These are phyloP conservation scores for Hemistola chrysoprasaria DNA, from an alignment of 2,888 invertebrate genomes.

Conservation along the genomic window DNA sequence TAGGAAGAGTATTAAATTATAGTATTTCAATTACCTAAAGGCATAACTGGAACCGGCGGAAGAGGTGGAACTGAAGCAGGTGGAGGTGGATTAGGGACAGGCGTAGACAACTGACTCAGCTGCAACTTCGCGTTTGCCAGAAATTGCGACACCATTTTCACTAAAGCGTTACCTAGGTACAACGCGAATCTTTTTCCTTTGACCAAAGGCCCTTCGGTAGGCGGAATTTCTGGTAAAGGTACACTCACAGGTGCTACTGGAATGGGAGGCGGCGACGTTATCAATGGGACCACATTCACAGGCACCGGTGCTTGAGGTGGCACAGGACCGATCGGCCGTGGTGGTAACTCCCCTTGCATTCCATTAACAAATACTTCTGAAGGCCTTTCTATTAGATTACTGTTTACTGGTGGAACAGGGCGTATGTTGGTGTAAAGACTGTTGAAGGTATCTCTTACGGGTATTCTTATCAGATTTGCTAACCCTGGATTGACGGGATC, in stretches of 20 bases:
- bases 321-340: slow-evolving; percentile 7
- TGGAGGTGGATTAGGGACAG: slow-evolving; percentile 15
- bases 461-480: slow-evolving; percentile 9
- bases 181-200: slow-evolving; percentile 51
- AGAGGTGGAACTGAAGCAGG: no score
- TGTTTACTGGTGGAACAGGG: slow-evolving; percentile 1
- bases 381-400: slow-evolving; percentile 2
- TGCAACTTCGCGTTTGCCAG: slow-evolving; percentile 48
- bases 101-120: slow-evolving; percentile 45
- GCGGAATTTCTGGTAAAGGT: slow-evolving; percentile 10
- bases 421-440: slow-evolving; percentile 10
- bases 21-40: no score
- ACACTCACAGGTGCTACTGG: background rate
- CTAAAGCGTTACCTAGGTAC: slow-evolving; percentile 58
- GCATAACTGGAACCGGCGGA: no score
- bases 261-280: slow-evolving; percentile 5
- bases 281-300: slow-evolving; percentile 5
- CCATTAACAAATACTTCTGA: slow-evolving; percentile 3
- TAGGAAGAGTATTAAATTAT: no score
- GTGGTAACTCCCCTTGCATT: slow-evolving; percentile 20
- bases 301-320: background rate
- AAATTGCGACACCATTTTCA: slow-evolving; percentile 56
- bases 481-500: slow-evolving; percentile 6
- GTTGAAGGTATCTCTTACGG: slow-evolving; percentile 5
- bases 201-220: slow-evolving; percentile 18